These are phyloP conservation scores for Drosophila kambysellisi DNA, from an alignment of 2,888 invertebrate species.

Conservation along the genomic window DNA sequence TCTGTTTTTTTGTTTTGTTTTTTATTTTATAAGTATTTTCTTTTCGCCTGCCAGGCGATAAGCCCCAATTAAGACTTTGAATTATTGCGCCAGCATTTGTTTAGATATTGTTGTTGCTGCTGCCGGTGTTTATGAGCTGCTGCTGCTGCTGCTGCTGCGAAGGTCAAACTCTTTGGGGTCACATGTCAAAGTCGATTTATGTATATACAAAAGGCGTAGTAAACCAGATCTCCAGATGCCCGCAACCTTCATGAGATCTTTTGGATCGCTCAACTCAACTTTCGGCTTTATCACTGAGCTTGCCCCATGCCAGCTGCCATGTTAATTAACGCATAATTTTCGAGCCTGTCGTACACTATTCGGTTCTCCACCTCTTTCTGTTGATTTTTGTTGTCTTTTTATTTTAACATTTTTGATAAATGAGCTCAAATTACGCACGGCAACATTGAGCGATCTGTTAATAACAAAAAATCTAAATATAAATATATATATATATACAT, in stretches of 20 bases:
- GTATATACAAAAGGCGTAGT: constrained; percentile 33
- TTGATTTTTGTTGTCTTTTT: constrained; percentile 15
- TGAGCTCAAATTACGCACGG: constrained; percentile 50
- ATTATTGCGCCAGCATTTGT: constrained; percentile 27
- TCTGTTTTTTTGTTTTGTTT: constrained; percentile 37
- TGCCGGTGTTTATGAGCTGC: constrained; percentile 29
- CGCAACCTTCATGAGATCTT: constrained; percentile 53
- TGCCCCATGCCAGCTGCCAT: constrained; percentile 58
- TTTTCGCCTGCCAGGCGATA: constrained; percentile 25
- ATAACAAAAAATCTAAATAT: constrained; percentile 8
- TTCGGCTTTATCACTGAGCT: constrained; percentile 27
- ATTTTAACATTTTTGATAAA: constrained; percentile 59
- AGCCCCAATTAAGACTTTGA: constrained; percentile 49
- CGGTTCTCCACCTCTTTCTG: constrained; percentile 26
- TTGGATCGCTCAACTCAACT: constrained; percentile 13
- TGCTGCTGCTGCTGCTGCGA: constrained; percentile 39
- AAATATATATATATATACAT: not conserved
- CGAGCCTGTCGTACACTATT: constrained; percentile 59
- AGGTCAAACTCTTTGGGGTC: constrained; percentile 70
- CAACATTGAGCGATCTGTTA: constrained; percentile 40
- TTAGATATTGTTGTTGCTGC: constrained; percentile 17
- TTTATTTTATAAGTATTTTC: constrained; percentile 3
- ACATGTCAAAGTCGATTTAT: constrained; percentile 67
- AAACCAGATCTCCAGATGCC: constrained; percentile 54
- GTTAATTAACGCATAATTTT: constrained; percentile 76